Conservation (phyloP, 1,140 invertebrate genomes). For the Idris sp. region DNA sequence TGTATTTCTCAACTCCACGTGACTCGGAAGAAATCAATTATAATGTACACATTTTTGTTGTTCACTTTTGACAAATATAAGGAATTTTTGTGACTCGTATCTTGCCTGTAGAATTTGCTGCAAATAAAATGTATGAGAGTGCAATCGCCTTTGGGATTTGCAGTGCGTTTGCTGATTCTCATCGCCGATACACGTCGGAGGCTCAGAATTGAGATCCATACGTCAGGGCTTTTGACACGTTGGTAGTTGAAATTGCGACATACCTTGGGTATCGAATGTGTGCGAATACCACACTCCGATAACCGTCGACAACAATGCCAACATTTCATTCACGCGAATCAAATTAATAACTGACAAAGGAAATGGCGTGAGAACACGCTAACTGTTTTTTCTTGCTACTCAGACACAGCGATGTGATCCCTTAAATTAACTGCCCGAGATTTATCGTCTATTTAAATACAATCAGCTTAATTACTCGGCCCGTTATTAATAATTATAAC, state of each 20-base stretch:
- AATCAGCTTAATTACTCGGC: constrained; percentile 20
- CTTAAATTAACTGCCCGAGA: constrained; percentile 15
- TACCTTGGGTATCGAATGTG: constrained; percentile 37
- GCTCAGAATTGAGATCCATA: constrained; percentile 20
- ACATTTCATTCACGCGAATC: constrained; percentile 24
- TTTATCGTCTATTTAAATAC: constrained; percentile 25
- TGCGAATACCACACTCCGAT: constrained; percentile 9
- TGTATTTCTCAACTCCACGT: too few species aligned
- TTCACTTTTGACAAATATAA: too few species aligned
- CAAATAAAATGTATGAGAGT: too few species aligned
- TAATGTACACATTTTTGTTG: too few species aligned
- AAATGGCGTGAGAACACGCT: constrained; percentile 33
- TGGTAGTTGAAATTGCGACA: constrained; percentile 22
- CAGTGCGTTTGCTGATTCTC: too few species aligned
- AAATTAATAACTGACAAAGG: constrained; percentile 5
- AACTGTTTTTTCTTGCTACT: constrained; percentile 31
- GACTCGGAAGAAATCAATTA: too few species aligned
- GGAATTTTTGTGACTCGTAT: too few species aligned
- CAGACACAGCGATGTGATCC: too few species aligned
- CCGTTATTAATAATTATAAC: constrained; percentile 13
- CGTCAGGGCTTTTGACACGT: constrained; percentile 38
- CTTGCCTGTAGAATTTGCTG: too few species aligned
- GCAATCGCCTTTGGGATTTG: too few species aligned
- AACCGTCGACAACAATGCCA: constrained; percentile 24
- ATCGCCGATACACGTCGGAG: constrained; percentile 29